phyloP scores from a whole-genome alignment of 1,140 invertebrate species.

The Trichogramma pretiosum region DNA sequence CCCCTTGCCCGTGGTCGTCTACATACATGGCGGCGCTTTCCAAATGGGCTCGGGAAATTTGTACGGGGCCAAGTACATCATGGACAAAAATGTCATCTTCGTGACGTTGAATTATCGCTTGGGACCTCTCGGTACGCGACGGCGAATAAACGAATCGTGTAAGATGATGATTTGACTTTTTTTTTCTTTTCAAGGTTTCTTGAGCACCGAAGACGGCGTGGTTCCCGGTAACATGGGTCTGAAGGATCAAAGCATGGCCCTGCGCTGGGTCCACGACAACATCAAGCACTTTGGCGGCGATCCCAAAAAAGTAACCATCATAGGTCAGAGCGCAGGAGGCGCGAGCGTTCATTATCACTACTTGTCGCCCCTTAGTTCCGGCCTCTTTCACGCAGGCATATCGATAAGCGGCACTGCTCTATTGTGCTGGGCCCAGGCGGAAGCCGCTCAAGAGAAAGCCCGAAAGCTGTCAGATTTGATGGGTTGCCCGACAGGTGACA shows the following conservation, averaged over 20 bases:
- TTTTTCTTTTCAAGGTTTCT: conserved; percentile 37
- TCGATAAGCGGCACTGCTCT: conserved; percentile 70
- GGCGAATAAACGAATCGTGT: not conserved
- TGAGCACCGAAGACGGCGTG: conserved; percentile 48
- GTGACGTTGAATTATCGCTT: conserved; percentile 58
- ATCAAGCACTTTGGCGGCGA: conserved; percentile 49
- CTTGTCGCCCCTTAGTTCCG: conserved; percentile 40
- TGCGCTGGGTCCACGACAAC: conserved; percentile 53
- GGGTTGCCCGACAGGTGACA: conserved; percentile 56
- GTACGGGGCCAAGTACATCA: conserved; percentile 50
- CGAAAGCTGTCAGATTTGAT: conserved; percentile 54
- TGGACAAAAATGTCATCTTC: conserved; percentile 53
- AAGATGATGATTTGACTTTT: not conserved
- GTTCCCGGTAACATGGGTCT: conserved; percentile 53
- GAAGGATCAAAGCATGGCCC: conserved; percentile 53
- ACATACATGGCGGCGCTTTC: conserved; percentile 38
- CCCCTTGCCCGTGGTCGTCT: conserved; percentile 33
- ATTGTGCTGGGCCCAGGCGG: conserved; percentile 60
- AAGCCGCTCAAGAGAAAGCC: conserved; percentile 59
- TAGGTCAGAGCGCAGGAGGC: conserved; percentile 48
- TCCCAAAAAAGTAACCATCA: conserved; percentile 43
- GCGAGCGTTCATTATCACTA: conserved; percentile 55
- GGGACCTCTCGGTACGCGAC: conserved; percentile 46
- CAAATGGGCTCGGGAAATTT: conserved; percentile 39
- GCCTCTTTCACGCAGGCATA: conserved; percentile 52